Conservation (phyloP, 2,888 invertebrate species). For the Mimachlamys varia region DNA sequence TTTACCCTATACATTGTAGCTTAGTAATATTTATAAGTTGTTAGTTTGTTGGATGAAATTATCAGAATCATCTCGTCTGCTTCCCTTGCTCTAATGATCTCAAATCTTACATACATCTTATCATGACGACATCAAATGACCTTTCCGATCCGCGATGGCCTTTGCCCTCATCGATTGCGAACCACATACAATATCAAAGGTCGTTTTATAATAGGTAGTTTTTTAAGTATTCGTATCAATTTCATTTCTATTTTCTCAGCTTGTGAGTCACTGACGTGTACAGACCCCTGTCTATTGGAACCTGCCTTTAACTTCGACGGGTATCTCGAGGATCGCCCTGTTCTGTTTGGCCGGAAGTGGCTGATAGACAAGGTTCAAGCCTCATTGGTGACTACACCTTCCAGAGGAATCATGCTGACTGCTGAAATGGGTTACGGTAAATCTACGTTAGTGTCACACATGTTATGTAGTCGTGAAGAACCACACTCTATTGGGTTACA, state of each 20-base stretch:
- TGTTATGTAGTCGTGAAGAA: not conserved
- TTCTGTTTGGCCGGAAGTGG: slow-evolving; percentile 18
- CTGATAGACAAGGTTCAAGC: not conserved
- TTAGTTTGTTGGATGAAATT: too few species aligned
- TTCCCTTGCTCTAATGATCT: too few species aligned
- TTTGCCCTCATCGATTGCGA: too few species aligned
- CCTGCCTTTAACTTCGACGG: not conserved
- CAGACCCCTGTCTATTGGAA: not conserved
- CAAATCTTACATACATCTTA: too few species aligned
- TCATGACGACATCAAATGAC: too few species aligned
- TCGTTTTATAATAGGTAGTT: too few species aligned
- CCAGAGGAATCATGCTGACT: slow-evolving; percentile 35
- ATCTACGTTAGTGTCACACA: slow-evolving; percentile 23
- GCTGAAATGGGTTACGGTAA: slow-evolving; percentile 43
- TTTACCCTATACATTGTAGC: too few species aligned
- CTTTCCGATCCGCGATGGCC: too few species aligned
- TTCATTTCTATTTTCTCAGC: not conserved
- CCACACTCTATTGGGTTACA: not conserved
- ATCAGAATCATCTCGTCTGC: too few species aligned
- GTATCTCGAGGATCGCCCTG: not conserved
- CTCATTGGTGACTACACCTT: not conserved
- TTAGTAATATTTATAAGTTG: too few species aligned
- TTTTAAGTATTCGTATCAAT: too few species aligned
- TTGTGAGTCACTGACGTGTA: not conserved
- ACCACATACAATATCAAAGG: too few species aligned